Base-by-base conservation (phyloP, 2,888 invertebrate genomes). In the Patella pellucida region DNA sequence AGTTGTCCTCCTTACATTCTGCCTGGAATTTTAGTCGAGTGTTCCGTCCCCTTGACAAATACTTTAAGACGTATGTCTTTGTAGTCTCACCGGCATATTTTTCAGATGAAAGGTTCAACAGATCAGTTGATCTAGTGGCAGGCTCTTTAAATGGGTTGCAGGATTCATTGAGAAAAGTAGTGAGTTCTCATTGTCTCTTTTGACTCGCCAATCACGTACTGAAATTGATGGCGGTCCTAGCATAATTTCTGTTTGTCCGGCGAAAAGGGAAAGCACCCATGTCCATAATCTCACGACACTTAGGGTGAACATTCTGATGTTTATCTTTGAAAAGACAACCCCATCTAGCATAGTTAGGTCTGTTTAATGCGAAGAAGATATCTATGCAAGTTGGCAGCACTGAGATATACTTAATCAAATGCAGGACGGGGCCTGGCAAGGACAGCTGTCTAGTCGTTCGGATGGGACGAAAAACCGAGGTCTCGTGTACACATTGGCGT, bases 341-440 rank as follows among this genome's bases (percentile, higher is more conserved):
- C 73, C 76, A 75, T 19, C 73, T 68, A 52, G 76, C 74, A 23
- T 76, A 76, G 67, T 75, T 76, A 15, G 74, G 73, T 23, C 73
- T 16, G 69, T 76, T 76, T 5, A 76, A 54, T 23, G 27, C 73
- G 70, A 76, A 75, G 70, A 76, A 76, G 50, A 75, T 23, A 52
- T 74, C 74, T 15, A 74, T 50, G 5, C 14, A 14, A 54, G 54
- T 3, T 54, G 54, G 54, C 14, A 54, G 54, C n/a, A 54, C 4
- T 3, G 54, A 14, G 14, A 54, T 54, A 54, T 54, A 54, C 14
- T n/a, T n/a, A n/a, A n/a, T n/a, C n/a, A n/a, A n/a, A n/a, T n/a
- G n/a, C n/a, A n/a, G n/a, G n/a, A n/a, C n/a, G n/a, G n/a, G n/a
- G n/a, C n/a, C n/a, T n/a, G n/a, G n/a, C n/a, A n/a, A n/a, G n/a